Evolutionary conservation across 2,888 invertebrate genomes (phyloP).

Genomic region (Diploptera punctata): DNA sequence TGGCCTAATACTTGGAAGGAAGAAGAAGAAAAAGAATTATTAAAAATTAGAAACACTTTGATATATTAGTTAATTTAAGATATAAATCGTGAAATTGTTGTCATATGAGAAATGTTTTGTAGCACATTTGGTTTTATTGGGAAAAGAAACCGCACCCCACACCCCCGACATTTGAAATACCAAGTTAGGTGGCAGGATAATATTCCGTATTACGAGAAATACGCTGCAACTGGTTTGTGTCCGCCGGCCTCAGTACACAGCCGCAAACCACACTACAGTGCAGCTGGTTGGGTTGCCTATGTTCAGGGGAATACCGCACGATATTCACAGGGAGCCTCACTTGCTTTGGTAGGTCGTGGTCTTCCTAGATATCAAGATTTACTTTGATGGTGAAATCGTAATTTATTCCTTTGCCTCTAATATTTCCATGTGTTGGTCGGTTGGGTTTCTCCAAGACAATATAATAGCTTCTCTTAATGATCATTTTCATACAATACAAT

Average conservation of each 20-base stretch:
- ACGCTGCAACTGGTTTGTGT: slow-evolving; percentile 25
- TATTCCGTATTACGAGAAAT: background rate
- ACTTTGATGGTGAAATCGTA: slow-evolving; percentile 7
- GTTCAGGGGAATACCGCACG: slow-evolving; percentile 23
- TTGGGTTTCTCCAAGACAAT: no score
- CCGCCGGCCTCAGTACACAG: slow-evolving; percentile 19
- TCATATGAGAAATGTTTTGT: no score
- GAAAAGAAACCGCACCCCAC: background rate
- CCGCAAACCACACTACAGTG: slow-evolving; percentile 36
- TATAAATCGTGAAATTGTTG: no score
- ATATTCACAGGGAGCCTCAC: slow-evolving; percentile 6
- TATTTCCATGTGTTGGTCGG: no score
- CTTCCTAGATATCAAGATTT: slow-evolving; percentile 7
- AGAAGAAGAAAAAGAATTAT: no score
- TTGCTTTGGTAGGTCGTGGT: slow-evolving; percentile 7
- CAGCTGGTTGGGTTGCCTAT: slow-evolving; percentile 32
- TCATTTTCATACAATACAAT: no score
- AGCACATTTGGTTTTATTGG: background rate
- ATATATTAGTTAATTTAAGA: no score
- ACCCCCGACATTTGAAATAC: background rate
- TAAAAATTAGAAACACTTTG: no score
- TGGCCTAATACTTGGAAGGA: no score
- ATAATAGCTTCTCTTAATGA: no score
- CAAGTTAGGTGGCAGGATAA: background rate
- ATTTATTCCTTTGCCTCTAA: slow-evolving; percentile 19